phyloP scores from a whole-genome alignment of 1,140 invertebrate species.

The Camponotus pennsylvanicus region DNA sequence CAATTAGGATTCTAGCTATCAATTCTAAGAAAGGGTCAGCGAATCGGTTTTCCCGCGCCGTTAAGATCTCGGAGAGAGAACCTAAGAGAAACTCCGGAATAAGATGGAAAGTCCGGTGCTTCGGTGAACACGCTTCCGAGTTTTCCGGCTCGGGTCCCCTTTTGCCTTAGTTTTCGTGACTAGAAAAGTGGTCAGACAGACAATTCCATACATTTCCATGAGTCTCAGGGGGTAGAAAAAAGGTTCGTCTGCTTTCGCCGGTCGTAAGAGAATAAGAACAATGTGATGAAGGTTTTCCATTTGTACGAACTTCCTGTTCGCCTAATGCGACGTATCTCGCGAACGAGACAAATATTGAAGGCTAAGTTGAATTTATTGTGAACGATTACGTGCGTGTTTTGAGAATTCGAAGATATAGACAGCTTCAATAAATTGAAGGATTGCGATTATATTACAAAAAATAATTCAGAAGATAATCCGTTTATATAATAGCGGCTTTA shows the following conservation, averaged over 20 bases:
- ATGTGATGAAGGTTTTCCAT: conserved; percentile 62
- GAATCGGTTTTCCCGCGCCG: conserved; percentile 32
- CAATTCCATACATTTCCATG: conserved; percentile 71
- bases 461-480: too few species aligned
- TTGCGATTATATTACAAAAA: not conserved
- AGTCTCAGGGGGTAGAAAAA: conserved; percentile 63
- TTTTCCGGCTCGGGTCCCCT: conserved; percentile 38
- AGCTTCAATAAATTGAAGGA: not conserved
- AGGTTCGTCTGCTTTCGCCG: conserved; percentile 50
- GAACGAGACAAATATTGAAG: conserved; percentile 48
- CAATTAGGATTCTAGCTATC: conserved; percentile 62
- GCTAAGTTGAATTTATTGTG: conserved; percentile 42
- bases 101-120: conserved; percentile 45
- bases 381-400: not conserved
- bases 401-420: not conserved
- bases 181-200: conserved; percentile 51
- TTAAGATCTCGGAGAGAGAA: not conserved
- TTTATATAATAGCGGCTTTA: not conserved
- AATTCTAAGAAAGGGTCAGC: conserved; percentile 41
- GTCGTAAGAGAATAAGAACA: conserved; percentile 48
- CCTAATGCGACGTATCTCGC: conserved; percentile 63
- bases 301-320: conserved; percentile 58
- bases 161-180: conserved; percentile 35
- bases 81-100: conserved; percentile 45
- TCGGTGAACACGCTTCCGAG: conserved; percentile 28